phyloP scores from a whole-genome alignment of 2,888 invertebrate species.

The Erannis defoliaria region DNA sequence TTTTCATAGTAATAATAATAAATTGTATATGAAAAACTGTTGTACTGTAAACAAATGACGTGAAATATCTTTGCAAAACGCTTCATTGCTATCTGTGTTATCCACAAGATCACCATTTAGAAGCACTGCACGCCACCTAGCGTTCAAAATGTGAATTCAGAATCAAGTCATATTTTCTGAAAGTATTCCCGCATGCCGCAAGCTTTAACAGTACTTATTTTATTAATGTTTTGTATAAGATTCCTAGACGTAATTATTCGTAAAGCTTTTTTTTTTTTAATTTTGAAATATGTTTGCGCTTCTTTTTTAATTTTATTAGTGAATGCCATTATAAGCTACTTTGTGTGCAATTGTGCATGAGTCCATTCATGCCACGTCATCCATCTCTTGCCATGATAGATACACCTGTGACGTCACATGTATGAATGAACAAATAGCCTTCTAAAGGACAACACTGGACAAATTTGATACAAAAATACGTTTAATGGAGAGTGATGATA shows the following conservation, averaged over 20 bases:
- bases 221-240: too few species aligned
- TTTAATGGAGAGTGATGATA: slow-evolving; percentile 39
- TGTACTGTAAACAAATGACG: slow-evolving; percentile 37
- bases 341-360: too few species aligned
- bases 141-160: slow-evolving; percentile 30
- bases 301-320: neutral
- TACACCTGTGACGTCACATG: slow-evolving; percentile 44
- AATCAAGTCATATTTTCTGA: neutral
- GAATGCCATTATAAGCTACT: neutral
- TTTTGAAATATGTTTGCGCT: neutral
- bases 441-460: slow-evolving; percentile 44
- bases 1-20: too few species aligned
- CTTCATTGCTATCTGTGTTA: slow-evolving; percentile 61
- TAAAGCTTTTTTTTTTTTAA: too few species aligned
- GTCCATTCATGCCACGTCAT: slow-evolving; percentile 37
- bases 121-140: slow-evolving; percentile 60
- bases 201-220: too few species aligned
- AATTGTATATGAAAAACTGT: neutral
- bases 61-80: slow-evolving; percentile 63
- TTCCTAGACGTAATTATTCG: too few species aligned
- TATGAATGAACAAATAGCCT: slow-evolving; percentile 44
- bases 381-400: slow-evolving; percentile 46
- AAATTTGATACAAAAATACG: slow-evolving; percentile 39
- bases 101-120: slow-evolving; percentile 50
- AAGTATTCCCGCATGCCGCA: neutral